Percentiles rank a stretch among this genome's conserved stretches.
Conservation (phyloP, 2,797 vertebrate genomes). For the Tiaroga cobitis region DNA sequence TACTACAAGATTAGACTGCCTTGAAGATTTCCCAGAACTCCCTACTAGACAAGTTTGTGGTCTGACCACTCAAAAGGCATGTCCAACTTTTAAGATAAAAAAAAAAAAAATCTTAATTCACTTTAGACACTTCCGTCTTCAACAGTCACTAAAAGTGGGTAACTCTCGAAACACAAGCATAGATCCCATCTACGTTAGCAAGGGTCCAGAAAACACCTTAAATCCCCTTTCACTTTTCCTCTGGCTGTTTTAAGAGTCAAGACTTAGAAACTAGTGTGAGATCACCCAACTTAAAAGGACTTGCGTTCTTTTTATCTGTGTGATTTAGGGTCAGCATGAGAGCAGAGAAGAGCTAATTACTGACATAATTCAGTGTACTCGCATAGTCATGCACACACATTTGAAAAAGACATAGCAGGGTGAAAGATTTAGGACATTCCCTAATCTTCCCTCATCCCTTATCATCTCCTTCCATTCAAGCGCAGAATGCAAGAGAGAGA, state of each 20-base stretch:
- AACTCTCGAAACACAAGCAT: not conserved
- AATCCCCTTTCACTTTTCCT: not conserved
- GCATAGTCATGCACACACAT: slow-evolving; percentile 1
- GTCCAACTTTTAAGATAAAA: not conserved
- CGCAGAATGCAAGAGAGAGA: slow-evolving; percentile 15
- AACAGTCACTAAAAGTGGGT: not conserved
- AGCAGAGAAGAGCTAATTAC: slow-evolving; percentile 74
- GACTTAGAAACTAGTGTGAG: too few relatives aligned
- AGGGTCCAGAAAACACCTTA: not conserved
- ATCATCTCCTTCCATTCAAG: slow-evolving; percentile 53
- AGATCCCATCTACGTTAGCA: not conserved
- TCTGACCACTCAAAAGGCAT: slow-evolving; percentile 3
- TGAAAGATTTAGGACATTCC: slow-evolving; percentile 61
- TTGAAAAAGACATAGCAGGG: slow-evolving; percentile 39
- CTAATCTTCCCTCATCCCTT: slow-evolving; percentile 45
- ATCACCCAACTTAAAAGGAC: slow-evolving; percentile 40
- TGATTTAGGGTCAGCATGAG: slow-evolving; percentile 72
- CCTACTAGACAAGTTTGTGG: not conserved
- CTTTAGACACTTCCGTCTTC: not conserved
- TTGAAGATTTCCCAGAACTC: not conserved
- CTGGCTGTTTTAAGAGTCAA: slow-evolving; percentile 22
- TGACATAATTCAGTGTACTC: slow-evolving; percentile 55
- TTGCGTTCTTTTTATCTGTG: slow-evolving; percentile 56
- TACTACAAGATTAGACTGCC: not conserved
- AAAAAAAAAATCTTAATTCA: not conserved